phyloP scores from a whole-genome alignment of 2,888 invertebrate genomes.

The Drosophila borborema region DNA sequence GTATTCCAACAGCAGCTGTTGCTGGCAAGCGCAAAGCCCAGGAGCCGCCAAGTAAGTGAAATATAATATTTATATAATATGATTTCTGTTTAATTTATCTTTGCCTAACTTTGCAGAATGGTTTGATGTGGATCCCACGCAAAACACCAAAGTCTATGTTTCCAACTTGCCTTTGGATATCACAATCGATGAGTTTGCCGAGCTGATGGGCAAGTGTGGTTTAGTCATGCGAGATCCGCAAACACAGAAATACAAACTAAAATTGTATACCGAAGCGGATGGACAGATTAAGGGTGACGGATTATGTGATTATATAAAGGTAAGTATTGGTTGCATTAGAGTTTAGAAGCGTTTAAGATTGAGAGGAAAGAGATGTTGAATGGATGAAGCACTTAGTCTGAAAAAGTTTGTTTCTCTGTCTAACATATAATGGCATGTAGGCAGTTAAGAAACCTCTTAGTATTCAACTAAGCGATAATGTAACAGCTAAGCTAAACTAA shows the following conservation, averaged over 20 bases:
- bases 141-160: slow-evolving; percentile 98
- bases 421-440: no score
- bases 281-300: slow-evolving; percentile 98
- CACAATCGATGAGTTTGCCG: slow-evolving; percentile 94
- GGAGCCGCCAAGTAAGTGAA: slow-evolving; percentile 85
- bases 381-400: no score
- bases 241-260: slow-evolving; percentile 93
- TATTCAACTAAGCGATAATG: no score
- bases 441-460: no score
- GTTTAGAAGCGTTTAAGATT: neutral
- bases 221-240: slow-evolving; percentile 94
- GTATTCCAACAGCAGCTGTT: slow-evolving; percentile 16
- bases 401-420: no score
- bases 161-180: slow-evolving; percentile 95
- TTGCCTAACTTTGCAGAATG: slow-evolving; percentile 87
- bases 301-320: slow-evolving; percentile 97
- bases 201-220: slow-evolving; percentile 98
- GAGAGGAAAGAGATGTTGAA: no score
- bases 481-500: no score
- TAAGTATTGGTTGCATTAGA: slow-evolving; percentile 82
- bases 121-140: slow-evolving; percentile 95
- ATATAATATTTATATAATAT: neutral
- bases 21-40: slow-evolving; percentile 86
- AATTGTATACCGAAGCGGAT: slow-evolving; percentile 94
- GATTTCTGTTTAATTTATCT: neutral